phyloP scores from a whole-genome alignment of 2,113 vertebrate genomes.

The Vulpes lagopus region DNA sequence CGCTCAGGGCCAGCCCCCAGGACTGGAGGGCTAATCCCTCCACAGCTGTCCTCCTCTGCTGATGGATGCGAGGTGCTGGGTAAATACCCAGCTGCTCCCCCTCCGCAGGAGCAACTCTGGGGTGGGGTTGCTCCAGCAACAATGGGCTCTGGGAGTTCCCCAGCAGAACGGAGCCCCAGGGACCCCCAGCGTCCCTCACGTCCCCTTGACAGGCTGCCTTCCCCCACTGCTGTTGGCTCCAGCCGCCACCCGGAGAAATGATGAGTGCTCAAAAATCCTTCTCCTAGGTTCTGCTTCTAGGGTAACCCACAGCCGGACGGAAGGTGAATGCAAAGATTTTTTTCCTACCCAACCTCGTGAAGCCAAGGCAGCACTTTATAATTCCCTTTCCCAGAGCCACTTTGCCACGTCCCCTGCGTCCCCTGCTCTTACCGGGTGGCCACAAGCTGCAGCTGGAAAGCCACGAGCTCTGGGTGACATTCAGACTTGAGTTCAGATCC shows the following conservation, averaged over 20 bases:
- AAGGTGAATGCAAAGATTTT: conserved; percentile 18
- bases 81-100: neutral
- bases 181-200: neutral
- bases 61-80: neutral
- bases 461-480: neutral
- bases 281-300: conserved; percentile 38
- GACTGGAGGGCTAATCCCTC: neutral
- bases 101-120: neutral
- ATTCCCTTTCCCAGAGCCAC: neutral
- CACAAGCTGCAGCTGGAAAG: neutral
- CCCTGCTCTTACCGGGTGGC: neutral
- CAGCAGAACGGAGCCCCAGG: neutral
- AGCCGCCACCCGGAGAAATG: neutral
- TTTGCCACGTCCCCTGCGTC: neutral
- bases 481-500: conserved; percentile 52
- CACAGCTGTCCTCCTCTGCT: neutral
- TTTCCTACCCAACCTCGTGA: neutral
- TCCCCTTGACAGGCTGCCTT: neutral
- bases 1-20: neutral
- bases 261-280: conserved; percentile 42
- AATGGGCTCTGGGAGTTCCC: neutral
- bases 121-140: neutral
- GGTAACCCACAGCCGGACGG: neutral
- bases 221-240: neutral
- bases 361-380: neutral